Evolutionary conservation across 2,888 invertebrate genomes (phyloP), one percentile per base, ranked within the genome.

Genomic region (Deilephila porcellus): DNA sequence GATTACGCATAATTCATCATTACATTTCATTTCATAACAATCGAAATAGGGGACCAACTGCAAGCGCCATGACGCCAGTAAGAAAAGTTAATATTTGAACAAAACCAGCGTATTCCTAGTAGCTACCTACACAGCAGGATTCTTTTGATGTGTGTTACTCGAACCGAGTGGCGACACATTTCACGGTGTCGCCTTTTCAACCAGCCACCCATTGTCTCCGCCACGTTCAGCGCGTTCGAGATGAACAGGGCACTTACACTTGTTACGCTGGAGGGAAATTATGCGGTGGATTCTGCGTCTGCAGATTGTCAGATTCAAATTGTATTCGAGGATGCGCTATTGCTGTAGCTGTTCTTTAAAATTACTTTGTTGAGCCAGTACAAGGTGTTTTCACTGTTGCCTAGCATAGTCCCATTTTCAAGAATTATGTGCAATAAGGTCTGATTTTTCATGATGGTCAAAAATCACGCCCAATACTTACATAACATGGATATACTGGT

Each of bases 131-230:
- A n/a, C 56, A 5, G 76, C 85, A 82, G 85, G 88, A 87, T 89
- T 88, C 81, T 78, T 84, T 85, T 85, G 83, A 87, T 81, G 87
- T 86, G 87, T 83, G 81, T 82, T 76, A 82, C 77, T 78, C 78
- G 78, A 74, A 32, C 56, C 56, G 56, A 56, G 56, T 56, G 45
- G 56, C 29, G 64, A 45, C 29, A 63, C 62, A 71, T 25, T 63
- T 64, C 45, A 53, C 70, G 60, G 73, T 52, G n/a, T 63, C 25
- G 60, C 53, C 7, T 70, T 62, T 72, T 60, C 32, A 71, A 70
- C 73, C 71, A 19, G 62, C 64, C 19, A 37, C 52, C 37, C 59
- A 67, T 67, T 73, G 72, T 59, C 67, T 73, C 17, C 0, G 71
- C 29, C 52, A 62, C 62, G 71, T 72, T 19, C 29, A 52, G 52